Percentiles rank a stretch among this genome's conserved stretches.
Conservation (phyloP, 2,888 invertebrate species). For the Dolichopus griseipennis region DNA sequence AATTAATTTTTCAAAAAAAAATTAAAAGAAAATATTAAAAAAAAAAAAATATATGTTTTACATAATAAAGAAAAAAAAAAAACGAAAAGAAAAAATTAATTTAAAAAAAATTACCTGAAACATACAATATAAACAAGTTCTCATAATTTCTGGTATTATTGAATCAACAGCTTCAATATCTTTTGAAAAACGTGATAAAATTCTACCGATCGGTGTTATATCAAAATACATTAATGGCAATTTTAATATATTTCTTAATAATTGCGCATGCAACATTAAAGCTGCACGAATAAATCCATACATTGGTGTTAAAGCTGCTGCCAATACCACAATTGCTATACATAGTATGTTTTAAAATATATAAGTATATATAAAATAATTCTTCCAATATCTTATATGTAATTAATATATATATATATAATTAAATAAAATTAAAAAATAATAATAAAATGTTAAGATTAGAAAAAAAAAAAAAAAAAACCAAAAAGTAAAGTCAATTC, state of each 20-base stretch:
- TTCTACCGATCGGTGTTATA: slow-evolving; percentile 54
- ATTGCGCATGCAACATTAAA: slow-evolving; percentile 36
- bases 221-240: slow-evolving; percentile 53
- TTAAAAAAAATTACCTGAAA: slow-evolving; percentile 45
- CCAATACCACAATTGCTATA: slow-evolving; percentile 55
- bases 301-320: slow-evolving; percentile 58
- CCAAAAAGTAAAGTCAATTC: too few species aligned
- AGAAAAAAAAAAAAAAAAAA: too few species aligned
- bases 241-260: slow-evolving; percentile 46
- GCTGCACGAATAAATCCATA: slow-evolving; percentile 47
- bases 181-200: slow-evolving; percentile 50
- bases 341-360: neutral
- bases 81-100: neutral
- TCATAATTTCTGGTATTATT: slow-evolving; percentile 43
- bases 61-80: too few species aligned
- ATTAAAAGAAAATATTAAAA: too few species aligned
- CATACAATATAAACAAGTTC: slow-evolving; percentile 50
- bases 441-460: too few species aligned
- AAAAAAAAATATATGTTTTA: too few species aligned
- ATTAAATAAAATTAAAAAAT: too few species aligned
- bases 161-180: slow-evolving; percentile 44
- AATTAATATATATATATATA: too few species aligned
- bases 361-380: neutral
- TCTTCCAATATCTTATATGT: too few species aligned
- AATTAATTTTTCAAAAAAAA: too few species aligned